A percentile compares a stretch with the other conserved stretches of the same genome.
These are phyloP conservation scores for Aleiodes alternator DNA, from an alignment of 2,888 invertebrate genomes.

Conservation along the genomic window DNA sequence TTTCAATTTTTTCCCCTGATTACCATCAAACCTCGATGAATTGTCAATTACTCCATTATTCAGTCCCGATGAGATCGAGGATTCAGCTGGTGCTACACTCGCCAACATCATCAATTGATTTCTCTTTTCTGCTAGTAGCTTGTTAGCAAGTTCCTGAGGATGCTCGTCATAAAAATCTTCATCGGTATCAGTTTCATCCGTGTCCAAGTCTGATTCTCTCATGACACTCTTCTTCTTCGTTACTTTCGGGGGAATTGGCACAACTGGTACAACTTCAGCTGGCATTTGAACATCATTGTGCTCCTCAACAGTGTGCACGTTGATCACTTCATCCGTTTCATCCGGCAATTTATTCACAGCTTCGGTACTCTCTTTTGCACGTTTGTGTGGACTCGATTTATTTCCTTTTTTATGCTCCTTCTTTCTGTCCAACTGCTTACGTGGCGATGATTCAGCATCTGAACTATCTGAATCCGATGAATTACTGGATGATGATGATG, in stretches of 20 bases:
- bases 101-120: slow-evolving; percentile 81
- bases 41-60: slow-evolving; percentile 68
- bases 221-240: slow-evolving; percentile 74
- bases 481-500: slow-evolving; percentile 79
- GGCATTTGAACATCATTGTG: slow-evolving; percentile 1
- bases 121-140: slow-evolving; percentile 85
- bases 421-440: slow-evolving; percentile 65
- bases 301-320: slow-evolving; percentile 35
- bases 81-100: slow-evolving; percentile 78
- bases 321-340: slow-evolving; percentile 75
- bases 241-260: slow-evolving; percentile 66
- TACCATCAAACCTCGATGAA: background rate
- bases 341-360: slow-evolving; percentile 61
- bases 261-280: slow-evolving; percentile 45
- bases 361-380: slow-evolving; percentile 72
- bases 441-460: slow-evolving; percentile 78
- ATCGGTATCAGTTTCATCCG: slow-evolving; percentile 89
- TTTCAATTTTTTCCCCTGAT: slow-evolving; percentile 76
- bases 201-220: slow-evolving; percentile 89
- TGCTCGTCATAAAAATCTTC: slow-evolving; percentile 92
- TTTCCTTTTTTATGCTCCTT: slow-evolving; percentile 74
- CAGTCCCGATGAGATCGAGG: slow-evolving; percentile 47
- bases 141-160: slow-evolving; percentile 85
- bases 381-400: slow-evolving; percentile 67
- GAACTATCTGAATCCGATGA: slow-evolving; percentile 80